phyloP scores from a whole-genome alignment of 2,113 vertebrate genomes.

The Salminus brasiliensis region DNA sequence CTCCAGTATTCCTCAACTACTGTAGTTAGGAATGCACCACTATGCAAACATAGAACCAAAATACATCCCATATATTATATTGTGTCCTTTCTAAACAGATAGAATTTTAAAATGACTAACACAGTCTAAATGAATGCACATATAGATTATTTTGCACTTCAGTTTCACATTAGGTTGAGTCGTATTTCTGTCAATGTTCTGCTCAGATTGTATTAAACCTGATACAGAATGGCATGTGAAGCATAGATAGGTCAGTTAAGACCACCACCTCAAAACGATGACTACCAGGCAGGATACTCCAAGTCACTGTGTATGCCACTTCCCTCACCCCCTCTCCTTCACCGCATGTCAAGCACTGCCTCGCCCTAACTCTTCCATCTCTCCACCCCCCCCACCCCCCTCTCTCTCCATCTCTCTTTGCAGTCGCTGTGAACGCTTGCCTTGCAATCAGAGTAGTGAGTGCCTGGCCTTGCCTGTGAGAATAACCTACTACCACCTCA shows the following conservation, averaged over 20 bases:
- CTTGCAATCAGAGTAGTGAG: constrained; percentile 93
- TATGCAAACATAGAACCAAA: too few species aligned
- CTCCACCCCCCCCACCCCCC: constrained; percentile 20
- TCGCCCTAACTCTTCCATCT: constrained; percentile 63
- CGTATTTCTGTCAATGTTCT: too few species aligned
- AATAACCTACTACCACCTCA: constrained; percentile 98
- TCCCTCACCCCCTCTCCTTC: constrained; percentile 41
- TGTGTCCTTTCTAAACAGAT: too few species aligned
- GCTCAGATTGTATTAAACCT: too few species aligned
- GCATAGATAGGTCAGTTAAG: not conserved
- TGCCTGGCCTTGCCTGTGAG: constrained; percentile 94
- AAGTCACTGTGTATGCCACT: constrained; percentile 6
- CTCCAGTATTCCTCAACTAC: too few species aligned
- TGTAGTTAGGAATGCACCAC: too few species aligned
- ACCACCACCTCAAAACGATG: not conserved
- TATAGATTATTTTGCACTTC: too few species aligned
- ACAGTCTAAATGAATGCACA: too few species aligned
- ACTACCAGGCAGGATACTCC: not conserved
- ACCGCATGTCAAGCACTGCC: constrained; percentile 75
- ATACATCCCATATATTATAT: too few species aligned
- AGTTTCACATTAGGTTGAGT: too few species aligned
- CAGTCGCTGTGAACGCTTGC: constrained; percentile 99
- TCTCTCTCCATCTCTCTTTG: constrained; percentile 77
- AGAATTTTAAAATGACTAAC: too few species aligned
- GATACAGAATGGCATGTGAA: not conserved